Percentiles rank a stretch among this genome's conserved stretches.
phyloP scores from a whole-genome alignment of 2,113 vertebrate species.

The Psittacula cyanocephala region DNA sequence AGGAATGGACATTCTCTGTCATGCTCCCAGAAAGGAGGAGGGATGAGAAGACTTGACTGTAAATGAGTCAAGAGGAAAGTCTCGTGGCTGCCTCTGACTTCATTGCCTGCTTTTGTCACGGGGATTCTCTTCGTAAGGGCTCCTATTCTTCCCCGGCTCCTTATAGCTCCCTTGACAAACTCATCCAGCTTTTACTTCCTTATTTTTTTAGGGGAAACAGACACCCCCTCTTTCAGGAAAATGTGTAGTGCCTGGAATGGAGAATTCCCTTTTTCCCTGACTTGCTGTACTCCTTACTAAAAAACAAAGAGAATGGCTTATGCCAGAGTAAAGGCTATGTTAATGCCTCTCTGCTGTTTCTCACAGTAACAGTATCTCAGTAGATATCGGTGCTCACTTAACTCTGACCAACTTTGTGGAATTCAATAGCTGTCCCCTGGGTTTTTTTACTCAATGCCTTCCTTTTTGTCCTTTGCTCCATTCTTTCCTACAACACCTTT shows the following conservation, averaged over 20 bases:
- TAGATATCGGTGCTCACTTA: fast-evolving
- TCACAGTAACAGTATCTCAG: background rate
- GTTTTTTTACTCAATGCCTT: background rate
- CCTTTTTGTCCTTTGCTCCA: background rate
- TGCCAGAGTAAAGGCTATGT: background rate
- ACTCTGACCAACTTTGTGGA: background rate
- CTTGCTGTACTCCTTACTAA: background rate
- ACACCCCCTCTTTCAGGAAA: background rate
- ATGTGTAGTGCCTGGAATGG: background rate
- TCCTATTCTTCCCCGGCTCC: background rate
- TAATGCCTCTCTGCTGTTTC: background rate
- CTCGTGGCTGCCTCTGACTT: background rate
- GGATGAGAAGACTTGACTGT: background rate
- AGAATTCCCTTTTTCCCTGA: background rate
- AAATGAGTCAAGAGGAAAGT: background rate
- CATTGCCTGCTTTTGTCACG: fast-evolving
- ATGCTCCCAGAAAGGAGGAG: background rate
- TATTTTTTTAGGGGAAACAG: background rate
- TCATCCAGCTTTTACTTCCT: background rate
- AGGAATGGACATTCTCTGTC: background rate
- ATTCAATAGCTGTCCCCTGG: background rate
- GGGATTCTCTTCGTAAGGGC: background rate
- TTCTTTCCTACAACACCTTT: background rate
- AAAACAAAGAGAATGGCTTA: background rate
- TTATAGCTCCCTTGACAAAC: background rate